Conservation (phyloP, 2,113 vertebrate species). For the Eudyptes chrysolophus region DNA sequence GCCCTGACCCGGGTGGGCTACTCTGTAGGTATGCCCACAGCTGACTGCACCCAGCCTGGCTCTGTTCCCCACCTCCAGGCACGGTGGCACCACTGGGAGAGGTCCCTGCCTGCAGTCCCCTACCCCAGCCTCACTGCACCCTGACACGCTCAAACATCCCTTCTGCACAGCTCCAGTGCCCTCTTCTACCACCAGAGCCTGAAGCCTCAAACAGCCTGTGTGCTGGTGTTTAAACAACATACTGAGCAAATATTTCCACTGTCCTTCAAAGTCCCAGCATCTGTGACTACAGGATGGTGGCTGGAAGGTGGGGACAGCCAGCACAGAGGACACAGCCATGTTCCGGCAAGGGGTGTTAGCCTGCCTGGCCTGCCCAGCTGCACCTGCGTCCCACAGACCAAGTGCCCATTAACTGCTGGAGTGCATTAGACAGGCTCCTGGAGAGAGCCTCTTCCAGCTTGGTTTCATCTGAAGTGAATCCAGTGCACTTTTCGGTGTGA, state of each 20-base stretch:
- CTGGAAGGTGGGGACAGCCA: neutral
- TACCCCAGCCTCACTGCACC: accelerated
- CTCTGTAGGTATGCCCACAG: too few species aligned
- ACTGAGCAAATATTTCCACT: neutral
- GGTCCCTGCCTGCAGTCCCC: neutral
- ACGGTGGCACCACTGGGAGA: accelerated
- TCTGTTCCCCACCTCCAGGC: neutral
- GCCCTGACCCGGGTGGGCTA: neutral
- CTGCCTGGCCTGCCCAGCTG: neutral
- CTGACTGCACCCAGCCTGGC: neutral
- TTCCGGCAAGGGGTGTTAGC: neutral
- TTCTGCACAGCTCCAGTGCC: neutral
- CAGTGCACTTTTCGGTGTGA: neutral
- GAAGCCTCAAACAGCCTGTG: neutral
- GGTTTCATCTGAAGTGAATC: neutral
- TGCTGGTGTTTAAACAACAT: neutral
- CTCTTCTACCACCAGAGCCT: neutral
- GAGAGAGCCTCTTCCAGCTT: neutral
- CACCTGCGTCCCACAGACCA: accelerated
- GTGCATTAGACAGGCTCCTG: neutral
- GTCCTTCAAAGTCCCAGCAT: neutral
- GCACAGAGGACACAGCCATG: too few species aligned
- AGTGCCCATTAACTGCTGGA: neutral
- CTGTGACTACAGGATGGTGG: neutral
- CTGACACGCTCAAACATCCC: too few species aligned